Base-by-base conservation (phyloP, 2,797 vertebrate species). In the Microchirus variegatus region DNA sequence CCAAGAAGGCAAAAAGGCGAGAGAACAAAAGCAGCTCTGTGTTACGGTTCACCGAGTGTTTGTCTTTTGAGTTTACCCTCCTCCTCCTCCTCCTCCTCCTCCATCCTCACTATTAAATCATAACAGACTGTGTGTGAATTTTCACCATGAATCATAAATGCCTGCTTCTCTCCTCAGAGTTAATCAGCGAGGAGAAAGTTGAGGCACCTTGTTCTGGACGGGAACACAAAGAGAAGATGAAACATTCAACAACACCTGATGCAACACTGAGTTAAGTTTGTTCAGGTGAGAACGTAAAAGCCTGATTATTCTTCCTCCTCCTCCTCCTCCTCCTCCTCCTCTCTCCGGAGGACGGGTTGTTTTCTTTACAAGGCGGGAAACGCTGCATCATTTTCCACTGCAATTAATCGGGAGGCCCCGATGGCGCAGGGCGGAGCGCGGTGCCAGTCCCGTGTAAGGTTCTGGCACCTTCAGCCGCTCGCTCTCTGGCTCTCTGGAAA, bases 11-110 rank as follows among this genome's bases (percentile, higher is more conserved):
- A 17, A 54, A 61, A 64, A 19, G 64, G 7, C 41, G 35, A 41
- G 19, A 73, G 78, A 87, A 88, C 83, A 88, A 85, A 42, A 87
- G 81, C 57, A 19, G 40, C 61, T 60, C 42, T 62, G 77, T 70
- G 61, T 53, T 63, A 47, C 61, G 42, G 59, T 18, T 37, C 58
- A 8, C 12, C 42, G 12, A 43, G 46, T 64, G 61, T 73, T 70
- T 65, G 72, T 55, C 62, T 64, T 64, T 60, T 70, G 58, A 31
- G 51, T 58, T 58, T 56, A 10, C 4, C 51, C 19, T 12, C 53
- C n/a, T 5, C 22, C n/a, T 2, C 45, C 19, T 2, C 45, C 19
- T 5, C 53, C n/a, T 5, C n/a, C n/a, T 2, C 45, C 19, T 37
- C 48, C 63, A 3, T 15, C 8, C n/a, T 4, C 15, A 45, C 15